These are phyloP conservation scores for Drosophila paracracens DNA, from an alignment of 2,888 invertebrate species.

Conservation along the genomic window DNA sequence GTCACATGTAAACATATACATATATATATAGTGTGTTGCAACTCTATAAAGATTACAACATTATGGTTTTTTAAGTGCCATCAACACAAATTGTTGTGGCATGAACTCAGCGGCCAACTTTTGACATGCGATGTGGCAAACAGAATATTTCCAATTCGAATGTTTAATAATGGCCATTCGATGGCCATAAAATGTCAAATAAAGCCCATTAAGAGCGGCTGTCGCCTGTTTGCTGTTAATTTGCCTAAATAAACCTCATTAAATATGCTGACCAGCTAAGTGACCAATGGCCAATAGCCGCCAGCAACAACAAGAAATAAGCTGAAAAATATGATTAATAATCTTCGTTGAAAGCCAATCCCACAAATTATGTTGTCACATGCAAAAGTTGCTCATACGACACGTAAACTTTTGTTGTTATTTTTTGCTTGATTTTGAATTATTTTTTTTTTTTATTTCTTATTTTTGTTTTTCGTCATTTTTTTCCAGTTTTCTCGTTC, in stretches of 20 bases:
- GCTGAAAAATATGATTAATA: constrained; percentile 66
- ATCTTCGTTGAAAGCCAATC: constrained; percentile 52
- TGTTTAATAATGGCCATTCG: constrained; percentile 64
- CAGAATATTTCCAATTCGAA: constrained; percentile 37
- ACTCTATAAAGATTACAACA: constrained; percentile 48
- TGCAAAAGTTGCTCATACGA: constrained; percentile 66
- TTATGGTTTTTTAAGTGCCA: constrained; percentile 64
- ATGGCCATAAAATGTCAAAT: constrained; percentile 76
- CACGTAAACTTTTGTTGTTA: constrained; percentile 14
- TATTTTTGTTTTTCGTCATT: background rate
- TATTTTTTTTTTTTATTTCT: background rate
- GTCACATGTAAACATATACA: background rate
- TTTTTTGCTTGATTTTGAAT: background rate
- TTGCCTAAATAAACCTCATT: constrained; percentile 76
- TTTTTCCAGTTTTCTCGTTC: constrained; percentile 49
- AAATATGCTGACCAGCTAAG: constrained; percentile 70
- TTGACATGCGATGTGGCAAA: constrained; percentile 50
- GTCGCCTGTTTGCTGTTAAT: constrained; percentile 49
- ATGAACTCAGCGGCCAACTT: constrained; percentile 47
- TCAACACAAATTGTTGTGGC: constrained; percentile 37
- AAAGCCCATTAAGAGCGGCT: constrained; percentile 57
- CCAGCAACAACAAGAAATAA: constrained; percentile 26
- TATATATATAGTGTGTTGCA: constrained; percentile 30
- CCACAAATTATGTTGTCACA: constrained; percentile 81
- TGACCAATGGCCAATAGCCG: constrained; percentile 36